phyloP scores from a whole-genome alignment of 2,888 invertebrate genomes.

The Lasiommata megera region DNA sequence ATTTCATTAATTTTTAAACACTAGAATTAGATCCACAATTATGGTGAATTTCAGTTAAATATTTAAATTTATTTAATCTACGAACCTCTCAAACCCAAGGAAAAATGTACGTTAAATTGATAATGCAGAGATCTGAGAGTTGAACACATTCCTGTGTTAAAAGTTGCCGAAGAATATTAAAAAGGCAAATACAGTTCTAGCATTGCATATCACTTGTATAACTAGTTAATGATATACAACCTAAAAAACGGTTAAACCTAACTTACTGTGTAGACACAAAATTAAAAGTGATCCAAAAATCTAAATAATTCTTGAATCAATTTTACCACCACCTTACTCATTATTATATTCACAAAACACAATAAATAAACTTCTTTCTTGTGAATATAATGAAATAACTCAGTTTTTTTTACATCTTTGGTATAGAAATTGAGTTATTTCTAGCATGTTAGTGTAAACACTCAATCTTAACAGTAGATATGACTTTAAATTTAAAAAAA shows the following conservation, averaged over 20 bases:
- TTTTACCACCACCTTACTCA: slow-evolving; percentile 66
- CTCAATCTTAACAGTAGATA: slow-evolving; percentile 52
- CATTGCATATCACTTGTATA: slow-evolving; percentile 34
- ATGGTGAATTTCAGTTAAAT: too few relatives aligned
- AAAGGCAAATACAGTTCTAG: slow-evolving; percentile 32
- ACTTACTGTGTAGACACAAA: slow-evolving; percentile 56
- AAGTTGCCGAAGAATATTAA: slow-evolving; percentile 7
- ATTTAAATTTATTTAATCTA: too few relatives aligned
- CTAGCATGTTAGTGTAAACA: slow-evolving; percentile 58
- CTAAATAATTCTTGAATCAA: slow-evolving; percentile 39
- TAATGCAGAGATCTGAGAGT: too few relatives aligned
- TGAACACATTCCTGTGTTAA: too few relatives aligned
- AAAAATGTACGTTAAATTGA: too few relatives aligned
- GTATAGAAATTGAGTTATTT: slow-evolving; percentile 40
- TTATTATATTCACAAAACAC: slow-evolving; percentile 46
- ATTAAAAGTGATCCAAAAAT: slow-evolving; percentile 47
- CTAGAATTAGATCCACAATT: too few relatives aligned
- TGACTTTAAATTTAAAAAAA: slow-evolving; percentile 41
- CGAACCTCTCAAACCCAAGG: too few relatives aligned
- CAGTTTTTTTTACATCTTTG: slow-evolving; percentile 19
- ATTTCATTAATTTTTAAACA: too few relatives aligned
- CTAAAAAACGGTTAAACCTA: slow-evolving; percentile 44
- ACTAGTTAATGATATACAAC: slow-evolving; percentile 41
- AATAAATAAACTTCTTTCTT: not conserved
- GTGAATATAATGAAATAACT: slow-evolving; percentile 31